phyloP scores from a whole-genome alignment of 1,140 invertebrate species.

The Halictus rubicundus region DNA sequence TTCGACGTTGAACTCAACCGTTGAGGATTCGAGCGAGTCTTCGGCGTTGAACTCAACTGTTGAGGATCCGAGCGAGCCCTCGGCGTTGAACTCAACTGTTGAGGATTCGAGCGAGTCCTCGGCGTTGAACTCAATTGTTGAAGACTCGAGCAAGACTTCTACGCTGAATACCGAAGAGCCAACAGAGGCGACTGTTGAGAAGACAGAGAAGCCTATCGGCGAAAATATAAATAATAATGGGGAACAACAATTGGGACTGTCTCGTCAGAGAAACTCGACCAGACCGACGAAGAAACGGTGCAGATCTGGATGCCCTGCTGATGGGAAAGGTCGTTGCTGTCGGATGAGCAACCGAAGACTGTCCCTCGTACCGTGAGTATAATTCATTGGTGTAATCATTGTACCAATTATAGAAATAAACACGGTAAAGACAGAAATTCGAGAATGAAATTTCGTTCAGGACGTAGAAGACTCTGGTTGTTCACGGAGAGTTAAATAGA shows the following conservation, averaged over 20 bases:
- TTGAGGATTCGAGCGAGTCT: no score
- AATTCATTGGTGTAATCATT: no score
- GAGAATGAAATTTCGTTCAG: no score
- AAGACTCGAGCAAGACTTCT: no score
- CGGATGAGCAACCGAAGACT: conserved; percentile 50
- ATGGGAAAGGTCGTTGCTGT: conserved; percentile 57
- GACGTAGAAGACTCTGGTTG: no score
- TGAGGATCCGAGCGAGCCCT: no score
- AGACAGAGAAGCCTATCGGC: not conserved
- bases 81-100: not conserved
- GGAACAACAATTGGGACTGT: rapidly evolving
- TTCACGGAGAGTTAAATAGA: no score
- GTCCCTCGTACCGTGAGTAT: conserved; percentile 65
- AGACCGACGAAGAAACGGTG: conserved; percentile 26
- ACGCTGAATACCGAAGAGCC: not conserved
- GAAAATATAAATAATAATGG: not conserved
- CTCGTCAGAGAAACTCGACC: not conserved
- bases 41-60: not conserved
- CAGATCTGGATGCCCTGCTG: conserved; percentile 34
- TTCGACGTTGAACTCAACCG: not conserved
- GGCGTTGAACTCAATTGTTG: not conserved
- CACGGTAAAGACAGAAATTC: no score
- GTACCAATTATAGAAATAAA: no score
- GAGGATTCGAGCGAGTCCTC: no score
- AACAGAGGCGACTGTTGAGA: not conserved